phyloP scores from a whole-genome alignment of 2,888 invertebrate genomes.

The Parnassius mnemosyne region DNA sequence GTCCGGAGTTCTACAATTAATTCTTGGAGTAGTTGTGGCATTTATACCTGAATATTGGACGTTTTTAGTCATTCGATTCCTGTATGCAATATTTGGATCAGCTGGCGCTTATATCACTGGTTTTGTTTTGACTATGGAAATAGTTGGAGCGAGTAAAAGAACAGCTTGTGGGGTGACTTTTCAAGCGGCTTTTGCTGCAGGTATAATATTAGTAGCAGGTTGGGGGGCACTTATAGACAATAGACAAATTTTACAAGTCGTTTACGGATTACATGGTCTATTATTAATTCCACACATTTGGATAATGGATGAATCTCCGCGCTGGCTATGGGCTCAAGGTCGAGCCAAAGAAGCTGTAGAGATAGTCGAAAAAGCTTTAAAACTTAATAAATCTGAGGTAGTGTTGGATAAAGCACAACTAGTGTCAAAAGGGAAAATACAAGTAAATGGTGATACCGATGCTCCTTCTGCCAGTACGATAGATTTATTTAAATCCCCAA shows the following conservation, averaged over 20 bases:
- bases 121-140: conserved; percentile 88
- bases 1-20: conserved; percentile 87
- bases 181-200: conserved; percentile 88
- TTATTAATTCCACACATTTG: conserved; percentile 90
- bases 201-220: conserved; percentile 90
- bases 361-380: conserved; percentile 88
- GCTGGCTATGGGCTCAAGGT: conserved; percentile 94
- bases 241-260: conserved; percentile 86
- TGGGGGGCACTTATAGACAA: conserved; percentile 90
- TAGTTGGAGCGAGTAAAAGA: conserved; percentile 89
- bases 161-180: conserved; percentile 90
- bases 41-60: conserved; percentile 89
- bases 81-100: conserved; percentile 91
- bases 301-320: conserved; percentile 93
- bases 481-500: conserved; percentile 90
- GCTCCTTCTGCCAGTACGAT: conserved; percentile 79
- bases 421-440: conserved; percentile 81
- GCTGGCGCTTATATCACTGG: conserved; percentile 88
- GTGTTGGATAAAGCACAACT: conserved; percentile 83
- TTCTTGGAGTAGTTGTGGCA: conserved; percentile 87
- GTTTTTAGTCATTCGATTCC: conserved; percentile 83
- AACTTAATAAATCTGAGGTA: conserved; percentile 83
- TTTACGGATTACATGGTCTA: conserved; percentile 88
- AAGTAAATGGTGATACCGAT: conserved; percentile 59
- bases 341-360: conserved; percentile 85